phyloP scores from a whole-genome alignment of 2,797 vertebrate species.

The Lutra lutra region DNA sequence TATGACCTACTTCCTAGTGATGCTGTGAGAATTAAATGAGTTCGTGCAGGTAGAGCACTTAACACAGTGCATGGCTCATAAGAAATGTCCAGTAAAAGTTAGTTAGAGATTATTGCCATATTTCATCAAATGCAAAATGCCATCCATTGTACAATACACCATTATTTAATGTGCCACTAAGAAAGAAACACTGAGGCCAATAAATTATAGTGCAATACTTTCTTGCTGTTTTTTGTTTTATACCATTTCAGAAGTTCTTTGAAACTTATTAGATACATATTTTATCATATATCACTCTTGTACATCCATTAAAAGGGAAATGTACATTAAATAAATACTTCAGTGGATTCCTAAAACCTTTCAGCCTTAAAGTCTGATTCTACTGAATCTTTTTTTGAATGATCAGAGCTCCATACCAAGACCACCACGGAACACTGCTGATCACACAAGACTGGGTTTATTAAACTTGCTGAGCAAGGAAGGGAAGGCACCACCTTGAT shows the following conservation, averaged over 20 bases:
- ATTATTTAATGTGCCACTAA: conserved; percentile 4
- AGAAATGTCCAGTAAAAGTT: background rate
- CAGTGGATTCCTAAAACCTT: conserved; percentile 15
- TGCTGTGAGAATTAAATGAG: background rate
- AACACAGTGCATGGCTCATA: background rate
- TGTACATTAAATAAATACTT: conserved; percentile 39
- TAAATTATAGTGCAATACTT: background rate
- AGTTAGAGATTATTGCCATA: background rate
- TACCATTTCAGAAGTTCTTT: conserved; percentile 19
- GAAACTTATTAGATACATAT: background rate
- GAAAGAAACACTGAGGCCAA: background rate
- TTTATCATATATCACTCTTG: background rate
- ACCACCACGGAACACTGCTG: conserved; percentile 60
- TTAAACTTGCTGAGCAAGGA: conserved; percentile 62
- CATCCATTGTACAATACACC: background rate
- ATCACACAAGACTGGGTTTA: conserved; percentile 37
- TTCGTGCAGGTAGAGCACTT: background rate
- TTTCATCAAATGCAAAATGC: conserved; percentile 13
- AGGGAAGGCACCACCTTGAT: conserved; percentile 36
- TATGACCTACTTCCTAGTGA: background rate
- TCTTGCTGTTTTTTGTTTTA: conserved; percentile 31
- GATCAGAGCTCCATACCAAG: conserved; percentile 41
- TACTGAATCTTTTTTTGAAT: conserved; percentile 26
- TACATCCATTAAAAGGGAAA: conserved; percentile 2
- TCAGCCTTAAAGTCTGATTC: background rate